Base-by-base conservation (phyloP, 2,888 invertebrate genomes). In the Chrysolina oricalcia region DNA sequence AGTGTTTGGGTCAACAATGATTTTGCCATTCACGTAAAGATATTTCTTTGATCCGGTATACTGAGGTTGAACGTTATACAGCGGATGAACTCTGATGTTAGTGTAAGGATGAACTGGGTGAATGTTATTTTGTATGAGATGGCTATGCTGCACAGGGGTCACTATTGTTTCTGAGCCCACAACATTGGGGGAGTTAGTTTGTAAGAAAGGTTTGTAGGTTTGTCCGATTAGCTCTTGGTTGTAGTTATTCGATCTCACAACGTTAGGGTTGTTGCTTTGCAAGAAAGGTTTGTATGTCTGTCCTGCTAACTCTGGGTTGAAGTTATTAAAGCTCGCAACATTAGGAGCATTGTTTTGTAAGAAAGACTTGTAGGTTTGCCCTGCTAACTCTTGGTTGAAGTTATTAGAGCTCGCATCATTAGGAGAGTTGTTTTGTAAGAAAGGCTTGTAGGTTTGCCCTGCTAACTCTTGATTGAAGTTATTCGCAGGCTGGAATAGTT, bases 121-220 rank as follows among this genome's bases (percentile, higher is more conserved):
- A 62, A 67, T n/a, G 74, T 69, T 53, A 59, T 78, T 68, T 67
- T 74, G 81, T 80, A 84, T 75, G 56, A 83, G 81, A 17, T 82
- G 68, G 69, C 80, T 81, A 66, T 86, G 85, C 19, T 85, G 85
- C 15, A 85, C 83, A 19, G 86, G 85, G 67, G 81, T 79, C 15
- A 82, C 83, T 19, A 81, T 72, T 43, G 80, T 74, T 53, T 77
- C 77, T 13, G 77, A 74, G 19, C 27, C 69, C 19, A 43, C 19
- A 13, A 59, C 27, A 21, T 46, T 67, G 2, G 64, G 64, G 10
- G 59, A 1, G n/a, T 59, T 59, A 27, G 6, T 59, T 59, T 59
- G 59, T 15, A 23, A 11, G 17, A 65, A 41, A 43, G 40, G 65
- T 59, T 59, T 59, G 17, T 59, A 59, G 27, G 23, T 27, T 19